Base-by-base conservation (phyloP, 2,888 invertebrate genomes). In the Candidula unifasciata region DNA sequence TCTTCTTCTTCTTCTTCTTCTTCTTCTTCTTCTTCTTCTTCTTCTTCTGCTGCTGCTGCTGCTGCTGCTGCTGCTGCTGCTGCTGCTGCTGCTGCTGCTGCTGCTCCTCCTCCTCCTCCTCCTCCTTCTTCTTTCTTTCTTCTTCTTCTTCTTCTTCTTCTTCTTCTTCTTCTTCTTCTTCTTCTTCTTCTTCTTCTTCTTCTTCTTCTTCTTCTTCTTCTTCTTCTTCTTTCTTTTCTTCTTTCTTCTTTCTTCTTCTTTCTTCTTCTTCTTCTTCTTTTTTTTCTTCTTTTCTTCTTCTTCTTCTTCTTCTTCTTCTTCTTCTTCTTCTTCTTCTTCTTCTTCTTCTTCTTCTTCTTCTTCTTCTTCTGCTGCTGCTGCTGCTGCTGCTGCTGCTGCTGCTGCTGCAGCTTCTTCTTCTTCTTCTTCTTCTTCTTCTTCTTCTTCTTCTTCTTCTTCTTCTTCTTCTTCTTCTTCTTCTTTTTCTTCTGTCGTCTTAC, bases 111-210 rank as follows among this genome's bases (percentile, higher is more conserved):
- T n/a, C 10, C n/a, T n/a, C 10, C 60, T 60, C 10, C 60, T 60
- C 10, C 60, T 60, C 10, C 60, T n/a, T 18, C 60, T n/a, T 18
- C 60, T n/a, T 44, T 44, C 44, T 44, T 44, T 74, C 21, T 74
- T 18, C 60, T 80, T 24, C n/a, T 18, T 80, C 80, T 68, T 30
- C 52, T 33, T 44, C 66, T 66, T 64, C 64, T 35, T 24, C 60
- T 30, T 35, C 60, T 37, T 37, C 57, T 30, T 57, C 77, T n/a
- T 83, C 82, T 87, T 80, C 73, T 57, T 78, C 64, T 69, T n/a
- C 73, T 8, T 52, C 68, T 30, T 64, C 74, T n/a, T 52, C 64
- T 37, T 52, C 66, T 24, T 69, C 24, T 68, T 52, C 66, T 54
- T 77, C 68, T 69, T 52, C 68, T 27, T 68, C 77, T 57, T 27